These are phyloP conservation scores for Andrena flavipes DNA, from an alignment of 2,888 invertebrate species.

Conservation along the genomic window DNA sequence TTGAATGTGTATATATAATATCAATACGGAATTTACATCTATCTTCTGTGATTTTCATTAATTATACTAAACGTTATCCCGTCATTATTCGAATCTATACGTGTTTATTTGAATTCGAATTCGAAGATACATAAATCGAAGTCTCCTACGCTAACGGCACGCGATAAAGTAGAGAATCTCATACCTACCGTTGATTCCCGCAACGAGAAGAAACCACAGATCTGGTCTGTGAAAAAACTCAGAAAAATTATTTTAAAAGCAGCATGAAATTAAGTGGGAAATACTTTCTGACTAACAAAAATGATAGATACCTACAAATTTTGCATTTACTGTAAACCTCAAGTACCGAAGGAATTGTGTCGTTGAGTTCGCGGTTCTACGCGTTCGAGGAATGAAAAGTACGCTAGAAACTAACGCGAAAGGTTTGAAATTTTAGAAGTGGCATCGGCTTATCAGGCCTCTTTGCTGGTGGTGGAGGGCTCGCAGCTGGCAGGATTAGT, in stretches of 20 bases:
- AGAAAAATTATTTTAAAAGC: not conserved
- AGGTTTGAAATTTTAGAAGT: conserved; percentile 86
- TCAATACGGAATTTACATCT: not conserved
- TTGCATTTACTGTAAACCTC: no score
- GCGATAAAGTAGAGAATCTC: conserved; percentile 33
- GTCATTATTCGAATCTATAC: not conserved
- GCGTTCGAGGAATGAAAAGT: not conserved
- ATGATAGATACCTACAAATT: no score
- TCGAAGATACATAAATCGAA: not conserved
- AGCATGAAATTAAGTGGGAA: no score
- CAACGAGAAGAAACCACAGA: no score
- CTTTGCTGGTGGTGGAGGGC: conserved; percentile 90
- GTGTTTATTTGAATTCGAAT: not conserved
- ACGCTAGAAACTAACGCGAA: conserved; percentile 8
- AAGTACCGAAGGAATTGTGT: not conserved
- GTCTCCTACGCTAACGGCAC: not conserved
- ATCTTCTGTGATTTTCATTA: not conserved
- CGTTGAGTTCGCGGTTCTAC: not conserved
- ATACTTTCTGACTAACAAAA: not conserved
- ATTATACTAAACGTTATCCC: not conserved
- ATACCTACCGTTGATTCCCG: not conserved
- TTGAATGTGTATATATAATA: no score
- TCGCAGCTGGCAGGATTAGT: conserved; percentile 90
- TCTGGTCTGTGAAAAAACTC: no score
- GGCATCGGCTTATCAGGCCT: conserved; percentile 90